phyloP scores from a whole-genome alignment of 2,113 vertebrate species.

The Pitta sordida region DNA sequence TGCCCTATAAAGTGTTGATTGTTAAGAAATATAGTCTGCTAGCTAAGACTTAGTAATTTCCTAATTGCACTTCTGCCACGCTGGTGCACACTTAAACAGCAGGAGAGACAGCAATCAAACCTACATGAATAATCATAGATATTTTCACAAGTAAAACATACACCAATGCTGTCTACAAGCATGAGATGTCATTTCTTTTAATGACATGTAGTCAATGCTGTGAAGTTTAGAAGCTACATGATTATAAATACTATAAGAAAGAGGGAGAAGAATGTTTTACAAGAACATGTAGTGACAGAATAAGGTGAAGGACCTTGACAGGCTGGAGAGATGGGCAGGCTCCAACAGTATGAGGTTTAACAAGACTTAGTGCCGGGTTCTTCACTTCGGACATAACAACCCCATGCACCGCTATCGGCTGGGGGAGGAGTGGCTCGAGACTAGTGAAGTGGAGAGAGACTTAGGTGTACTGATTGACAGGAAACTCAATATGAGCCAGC shows the following conservation, averaged over 20 bases:
- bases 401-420: no score
- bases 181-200: not conserved
- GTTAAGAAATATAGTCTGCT: not conserved
- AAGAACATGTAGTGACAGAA: not conserved
- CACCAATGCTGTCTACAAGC: not conserved
- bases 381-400: no score
- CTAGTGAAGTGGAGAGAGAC: no score
- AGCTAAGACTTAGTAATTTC: not conserved
- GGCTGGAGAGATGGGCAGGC: no score
- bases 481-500: no score
- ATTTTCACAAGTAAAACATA: not conserved
- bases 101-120: not conserved
- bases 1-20: not conserved
- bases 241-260: not conserved
- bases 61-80: not conserved
- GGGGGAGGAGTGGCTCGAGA: no score
- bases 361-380: no score
- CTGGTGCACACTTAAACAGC: not conserved
- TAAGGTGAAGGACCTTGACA: not conserved
- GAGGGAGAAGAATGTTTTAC: not conserved
- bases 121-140: not conserved
- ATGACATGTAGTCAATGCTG: not conserved
- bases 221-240: not conserved
- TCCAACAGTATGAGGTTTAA: no score
- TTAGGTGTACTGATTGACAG: no score